Conservation (phyloP, 2,113 vertebrate species). For the Mugil cephalus region DNA sequence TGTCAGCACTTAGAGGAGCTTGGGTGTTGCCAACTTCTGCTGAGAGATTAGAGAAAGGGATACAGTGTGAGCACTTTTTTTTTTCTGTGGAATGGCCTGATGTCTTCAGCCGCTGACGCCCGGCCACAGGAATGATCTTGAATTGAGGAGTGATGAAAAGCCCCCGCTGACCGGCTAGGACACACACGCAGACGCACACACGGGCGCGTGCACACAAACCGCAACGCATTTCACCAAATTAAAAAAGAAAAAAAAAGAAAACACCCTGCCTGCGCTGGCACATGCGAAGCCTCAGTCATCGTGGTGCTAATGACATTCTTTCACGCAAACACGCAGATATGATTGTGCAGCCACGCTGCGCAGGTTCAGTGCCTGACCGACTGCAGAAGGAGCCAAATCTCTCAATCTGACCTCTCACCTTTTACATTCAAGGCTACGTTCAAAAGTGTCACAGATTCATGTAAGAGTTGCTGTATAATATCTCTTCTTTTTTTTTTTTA, state of each 20-base stretch:
- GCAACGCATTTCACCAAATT: constrained; percentile 49
- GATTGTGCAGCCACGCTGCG: constrained; percentile 9
- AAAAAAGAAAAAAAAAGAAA: constrained; percentile 2
- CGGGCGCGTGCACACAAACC: constrained; percentile 2
- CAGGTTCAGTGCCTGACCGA: constrained; percentile 31
- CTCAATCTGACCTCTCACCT: neutral
- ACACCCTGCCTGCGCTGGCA: constrained; percentile 11
- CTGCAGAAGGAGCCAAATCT: neutral
- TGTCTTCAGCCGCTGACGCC: constrained; percentile 44
- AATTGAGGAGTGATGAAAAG: constrained; percentile 78
- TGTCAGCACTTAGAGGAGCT: constrained; percentile 20
- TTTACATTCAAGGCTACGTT: neutral
- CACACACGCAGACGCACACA: constrained; percentile 8
- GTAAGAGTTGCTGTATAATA: constrained; percentile 24
- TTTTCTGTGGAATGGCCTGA: constrained; percentile 32
- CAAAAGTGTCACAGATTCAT: neutral
- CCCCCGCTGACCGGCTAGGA: constrained; percentile 5
- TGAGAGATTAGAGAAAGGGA: constrained; percentile 33
- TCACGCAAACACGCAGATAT: constrained; percentile 47
- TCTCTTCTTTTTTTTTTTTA: neutral
- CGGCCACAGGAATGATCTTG: constrained; percentile 51
- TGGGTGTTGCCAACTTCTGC: neutral
- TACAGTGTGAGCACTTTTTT: constrained; percentile 26
- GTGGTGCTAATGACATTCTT: constrained; percentile 70
- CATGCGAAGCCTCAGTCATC: constrained; percentile 68